Conservation (phyloP, 2,113 vertebrate species). For the Stomatorhinus ivindoensis region DNA sequence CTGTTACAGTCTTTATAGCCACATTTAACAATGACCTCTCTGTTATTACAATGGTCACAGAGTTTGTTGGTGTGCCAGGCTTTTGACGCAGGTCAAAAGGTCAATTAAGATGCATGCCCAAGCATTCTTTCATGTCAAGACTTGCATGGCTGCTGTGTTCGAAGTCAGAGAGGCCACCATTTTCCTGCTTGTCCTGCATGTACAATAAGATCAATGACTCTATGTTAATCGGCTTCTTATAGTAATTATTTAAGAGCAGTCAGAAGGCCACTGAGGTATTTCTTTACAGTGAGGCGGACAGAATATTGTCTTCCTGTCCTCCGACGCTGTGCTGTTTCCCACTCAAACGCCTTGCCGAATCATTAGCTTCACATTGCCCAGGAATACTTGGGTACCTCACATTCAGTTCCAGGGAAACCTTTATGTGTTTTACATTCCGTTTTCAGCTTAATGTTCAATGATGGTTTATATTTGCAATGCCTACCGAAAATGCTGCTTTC, state of each 20-base stretch:
- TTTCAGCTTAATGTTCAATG: not conserved
- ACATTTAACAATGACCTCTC: not conserved
- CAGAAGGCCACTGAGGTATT: not conserved
- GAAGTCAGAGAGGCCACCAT: not conserved
- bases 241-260: not conserved
- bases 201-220: not conserved
- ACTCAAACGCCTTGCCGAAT: not conserved
- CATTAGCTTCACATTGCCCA: not conserved
- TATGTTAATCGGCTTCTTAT: not conserved
- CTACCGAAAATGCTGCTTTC: not conserved
- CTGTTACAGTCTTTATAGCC: not conserved
- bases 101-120: not conserved
- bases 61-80: not conserved
- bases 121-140: not conserved
- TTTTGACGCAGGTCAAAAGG: not conserved
- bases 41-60: not conserved
- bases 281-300: not conserved
- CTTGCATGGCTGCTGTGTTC: not conserved
- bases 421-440: not conserved
- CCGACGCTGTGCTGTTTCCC: not conserved
- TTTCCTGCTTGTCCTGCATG: not conserved
- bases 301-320: not conserved
- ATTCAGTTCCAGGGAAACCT: not conserved
- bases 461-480: not conserved
- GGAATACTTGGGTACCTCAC: not conserved